Evolutionary conservation across 2,888 invertebrate genomes (phyloP), one percentile per base, ranked within the genome.

Genomic region (Diplolepis rosae): DNA sequence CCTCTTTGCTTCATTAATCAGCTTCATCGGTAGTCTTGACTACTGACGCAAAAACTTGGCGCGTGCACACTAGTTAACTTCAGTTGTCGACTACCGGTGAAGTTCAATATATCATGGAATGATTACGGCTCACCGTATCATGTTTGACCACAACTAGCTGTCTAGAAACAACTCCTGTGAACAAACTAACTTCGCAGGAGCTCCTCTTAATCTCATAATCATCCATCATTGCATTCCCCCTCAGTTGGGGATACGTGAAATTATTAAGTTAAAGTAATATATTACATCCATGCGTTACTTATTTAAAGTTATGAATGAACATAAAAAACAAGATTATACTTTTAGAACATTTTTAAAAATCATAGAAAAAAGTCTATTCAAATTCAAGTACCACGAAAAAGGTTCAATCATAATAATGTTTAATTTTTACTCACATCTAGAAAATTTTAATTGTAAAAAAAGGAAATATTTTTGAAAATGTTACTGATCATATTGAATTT

Each of bases 1-100:
- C 70, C 71, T 73, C 50, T 61, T 67, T 71, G 74, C 71, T 76
- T 77, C 78, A 80, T 80, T 78, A 80, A 80, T 80, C 77, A 79
- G 76, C 65, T 66, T 66, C 32, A 70, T 70, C 73, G 73, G 78
- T 75, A 75, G 75, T 67, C 73, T 69, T 66, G 71, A 73, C 68
- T 73, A 68, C 66, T 52, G 66, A 72, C 52, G 76, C 71, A 76
- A 74, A 74, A 76, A 74, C 72, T 71, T 69, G 73, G 69, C 72
- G 67, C 32, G 61, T 52, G 30, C 30, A 50, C 69, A 65, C 32
- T 71, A 66, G 30, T 56, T 70, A 72, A 68, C 68, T 66, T 69
- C 65, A 69, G 67, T 74, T 68, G 72, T 74, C 69, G 71, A 72
- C 74, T 70, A 67, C 70, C 71, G 66, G 61, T 70, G 18, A 50